phyloP scores from a whole-genome alignment of 2,888 invertebrate genomes.

The Cosmorhoe ocellata region DNA sequence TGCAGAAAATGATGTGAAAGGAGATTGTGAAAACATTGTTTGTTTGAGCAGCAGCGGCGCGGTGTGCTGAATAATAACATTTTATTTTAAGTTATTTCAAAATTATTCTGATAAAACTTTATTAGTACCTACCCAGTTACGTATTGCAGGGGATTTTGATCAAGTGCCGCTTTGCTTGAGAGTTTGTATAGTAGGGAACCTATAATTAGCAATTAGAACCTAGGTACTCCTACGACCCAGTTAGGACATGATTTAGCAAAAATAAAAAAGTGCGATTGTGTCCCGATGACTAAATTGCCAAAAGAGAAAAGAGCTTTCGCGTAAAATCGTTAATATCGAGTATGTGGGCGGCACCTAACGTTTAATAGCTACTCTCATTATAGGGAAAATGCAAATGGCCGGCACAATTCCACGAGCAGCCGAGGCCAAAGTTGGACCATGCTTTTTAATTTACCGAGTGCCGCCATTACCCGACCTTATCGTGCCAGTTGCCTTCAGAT shows the following conservation, averaged over 20 bases:
- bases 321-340: constrained; percentile 39
- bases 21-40: constrained; percentile 23
- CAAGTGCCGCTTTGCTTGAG: too few relatives aligned
- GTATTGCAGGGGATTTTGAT: neutral
- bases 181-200: too few relatives aligned
- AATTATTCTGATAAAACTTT: neutral
- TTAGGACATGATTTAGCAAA: too few relatives aligned
- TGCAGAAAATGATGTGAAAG: constrained; percentile 26
- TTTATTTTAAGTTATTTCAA: neutral
- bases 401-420: constrained; percentile 48
- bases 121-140: neutral
- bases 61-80: neutral
- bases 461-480: constrained; percentile 62
- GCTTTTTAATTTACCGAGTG: constrained; percentile 72
- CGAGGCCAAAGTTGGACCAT: constrained; percentile 51
- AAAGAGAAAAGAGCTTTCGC: constrained; percentile 33
- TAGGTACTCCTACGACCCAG: too few relatives aligned
- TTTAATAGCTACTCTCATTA: constrained; percentile 43
- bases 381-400: constrained; percentile 58
- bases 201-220: too few relatives aligned
- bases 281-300: constrained; percentile 23
- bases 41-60: neutral
- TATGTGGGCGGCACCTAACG: constrained; percentile 36
- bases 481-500: constrained; percentile 57
- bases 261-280: too few relatives aligned